phyloP scores from a whole-genome alignment of 2,888 invertebrate genomes.

The Crepidodera aurea region DNA sequence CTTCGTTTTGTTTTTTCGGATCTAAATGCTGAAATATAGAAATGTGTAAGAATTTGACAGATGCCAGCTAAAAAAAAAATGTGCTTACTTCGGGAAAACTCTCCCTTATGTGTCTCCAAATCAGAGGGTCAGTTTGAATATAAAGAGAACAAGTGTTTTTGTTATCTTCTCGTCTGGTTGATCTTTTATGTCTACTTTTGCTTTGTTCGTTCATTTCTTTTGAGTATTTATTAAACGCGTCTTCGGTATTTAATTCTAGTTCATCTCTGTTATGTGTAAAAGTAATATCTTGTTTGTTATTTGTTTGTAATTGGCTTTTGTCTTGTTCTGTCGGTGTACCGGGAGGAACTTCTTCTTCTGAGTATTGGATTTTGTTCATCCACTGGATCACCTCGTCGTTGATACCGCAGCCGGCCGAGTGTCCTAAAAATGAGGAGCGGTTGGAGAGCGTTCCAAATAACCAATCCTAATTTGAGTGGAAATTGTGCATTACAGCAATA shows the following conservation, averaged over 20 bases:
- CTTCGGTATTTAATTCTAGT: conserved; percentile 56
- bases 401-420: conserved; percentile 86
- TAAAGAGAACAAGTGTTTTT: conserved; percentile 93
- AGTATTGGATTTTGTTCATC: conserved; percentile 91
- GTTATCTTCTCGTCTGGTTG: conserved; percentile 73
- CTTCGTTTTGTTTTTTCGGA: conserved; percentile 71
- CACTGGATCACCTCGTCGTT: conserved; percentile 87
- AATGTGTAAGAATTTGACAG: conserved; percentile 9
- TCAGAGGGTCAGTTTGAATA: conserved; percentile 97
- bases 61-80: not conserved
- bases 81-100: conserved; percentile 79
- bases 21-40: conserved; percentile 72
- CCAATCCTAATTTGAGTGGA: not conserved
- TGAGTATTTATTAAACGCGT: conserved; percentile 77
- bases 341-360: conserved; percentile 64
- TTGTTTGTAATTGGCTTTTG: not conserved
- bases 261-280: conserved; percentile 33
- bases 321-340: conserved; percentile 45
- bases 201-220: conserved; percentile 72
- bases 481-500: no score
- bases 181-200: conserved; percentile 55
- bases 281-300: not conserved
- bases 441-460: no score
- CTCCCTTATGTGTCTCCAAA: conserved; percentile 93
- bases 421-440: conserved; percentile 70